Evolutionary conservation across 2,888 invertebrate species (phyloP).

Genomic region (Harpalus rubripes): DNA sequence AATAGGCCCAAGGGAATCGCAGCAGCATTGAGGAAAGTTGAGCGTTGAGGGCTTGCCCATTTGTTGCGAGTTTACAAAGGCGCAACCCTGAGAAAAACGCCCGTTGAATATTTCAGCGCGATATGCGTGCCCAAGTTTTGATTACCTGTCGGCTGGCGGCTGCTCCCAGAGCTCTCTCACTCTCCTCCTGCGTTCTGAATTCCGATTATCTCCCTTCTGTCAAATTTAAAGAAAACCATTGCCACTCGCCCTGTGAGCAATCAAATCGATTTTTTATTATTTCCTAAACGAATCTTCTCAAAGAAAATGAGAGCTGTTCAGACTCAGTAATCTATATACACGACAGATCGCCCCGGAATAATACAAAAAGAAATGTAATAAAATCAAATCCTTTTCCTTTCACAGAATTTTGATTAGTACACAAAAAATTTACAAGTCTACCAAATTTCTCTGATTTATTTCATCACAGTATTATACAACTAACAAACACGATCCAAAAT

Average conservation of each 20-base stretch:
- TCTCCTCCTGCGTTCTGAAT: constrained; percentile 65
- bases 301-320: constrained; percentile 38
- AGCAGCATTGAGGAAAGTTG: constrained; percentile 70
- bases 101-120: constrained; percentile 73
- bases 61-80: constrained; percentile 74
- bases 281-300: constrained; percentile 42
- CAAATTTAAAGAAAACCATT: constrained; percentile 35
- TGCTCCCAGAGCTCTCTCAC: neutral
- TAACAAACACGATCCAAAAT: no score
- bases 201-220: constrained; percentile 59
- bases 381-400: neutral
- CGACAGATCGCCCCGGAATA: neutral
- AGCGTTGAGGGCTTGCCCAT: constrained; percentile 69
- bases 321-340: constrained; percentile 25
- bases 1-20: constrained; percentile 75
- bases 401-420: neutral
- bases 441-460: neutral
- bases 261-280: constrained; percentile 48
- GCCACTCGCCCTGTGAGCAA: constrained; percentile 9
- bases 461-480: neutral
- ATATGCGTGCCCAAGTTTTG: constrained; percentile 73
- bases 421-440: neutral
- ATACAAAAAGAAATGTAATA: neutral
- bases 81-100: constrained; percentile 71
- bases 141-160: constrained; percentile 73